A percentile compares a stretch with the other conserved stretches of the same genome.
phyloP scores from a whole-genome alignment of 2,888 invertebrate genomes.

The Gastracanthus pulcherrimus region DNA sequence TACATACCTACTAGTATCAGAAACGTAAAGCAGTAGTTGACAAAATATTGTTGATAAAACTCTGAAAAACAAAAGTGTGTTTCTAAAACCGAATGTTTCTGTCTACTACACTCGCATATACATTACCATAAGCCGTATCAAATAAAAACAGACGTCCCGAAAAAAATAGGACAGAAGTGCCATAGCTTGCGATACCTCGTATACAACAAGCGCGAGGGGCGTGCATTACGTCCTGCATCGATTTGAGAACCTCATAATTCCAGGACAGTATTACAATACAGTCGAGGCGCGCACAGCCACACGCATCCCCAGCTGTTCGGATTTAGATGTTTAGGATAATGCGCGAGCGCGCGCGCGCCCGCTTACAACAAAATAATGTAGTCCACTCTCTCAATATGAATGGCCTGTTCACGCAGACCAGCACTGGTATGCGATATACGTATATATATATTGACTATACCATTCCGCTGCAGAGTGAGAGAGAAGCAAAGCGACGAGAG shows the following conservation, averaged over 20 bases:
- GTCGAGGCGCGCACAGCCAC: not conserved
- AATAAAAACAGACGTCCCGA: too few species aligned
- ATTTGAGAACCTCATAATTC: conserved; percentile 54
- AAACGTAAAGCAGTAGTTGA: too few species aligned
- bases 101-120: too few species aligned
- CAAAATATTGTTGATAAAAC: too few species aligned
- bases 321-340: conserved; percentile 78
- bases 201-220: not conserved
- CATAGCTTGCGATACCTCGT: not conserved
- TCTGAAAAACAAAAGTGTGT: too few species aligned
- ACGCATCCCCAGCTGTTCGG: conserved; percentile 75
- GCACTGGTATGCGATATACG: not conserved
- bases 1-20: too few species aligned
- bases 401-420: conserved; percentile 62
- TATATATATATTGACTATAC: not conserved
- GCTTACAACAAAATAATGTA: conserved; percentile 76
- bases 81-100: too few species aligned
- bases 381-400: conserved; percentile 71
- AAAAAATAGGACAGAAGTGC: too few species aligned
- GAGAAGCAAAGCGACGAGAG: conserved; percentile 26
- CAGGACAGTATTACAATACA: not conserved
- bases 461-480: too few species aligned
- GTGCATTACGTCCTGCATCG: not conserved
- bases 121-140: too few species aligned
- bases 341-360: conserved; percentile 55